Conservation (phyloP, 2,113 vertebrate genomes). For the Solenodon paradoxus region DNA sequence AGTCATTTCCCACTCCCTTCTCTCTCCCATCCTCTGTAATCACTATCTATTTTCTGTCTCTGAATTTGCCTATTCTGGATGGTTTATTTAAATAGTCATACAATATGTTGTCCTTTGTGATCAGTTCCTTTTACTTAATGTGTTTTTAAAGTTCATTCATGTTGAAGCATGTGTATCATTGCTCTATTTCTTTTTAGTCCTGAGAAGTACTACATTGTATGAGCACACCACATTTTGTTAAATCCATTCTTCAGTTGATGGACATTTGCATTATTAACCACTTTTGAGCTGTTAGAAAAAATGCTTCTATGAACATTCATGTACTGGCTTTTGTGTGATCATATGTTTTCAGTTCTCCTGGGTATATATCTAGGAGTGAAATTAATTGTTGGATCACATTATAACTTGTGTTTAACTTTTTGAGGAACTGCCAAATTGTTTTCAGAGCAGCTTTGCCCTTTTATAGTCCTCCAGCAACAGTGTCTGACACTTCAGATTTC, state of each 20-base stretch:
- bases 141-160: constrained; percentile 27
- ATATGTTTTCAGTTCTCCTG: neutral
- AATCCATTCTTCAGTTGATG: neutral
- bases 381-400: neutral
- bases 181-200: constrained; percentile 15
- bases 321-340: neutral
- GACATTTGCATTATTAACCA: too few relatives aligned
- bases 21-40: neutral
- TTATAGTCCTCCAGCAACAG: neutral
- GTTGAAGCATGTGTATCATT: neutral
- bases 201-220: neutral
- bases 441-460: neutral
- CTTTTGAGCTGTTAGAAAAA: neutral
- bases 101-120: neutral
- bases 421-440: neutral
- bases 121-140: neutral
- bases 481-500: neutral
- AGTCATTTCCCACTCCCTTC: neutral
- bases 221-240: neutral
- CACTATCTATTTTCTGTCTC: constrained; percentile 36
- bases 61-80: neutral
- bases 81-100: constrained; percentile 33
- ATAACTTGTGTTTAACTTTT: constrained; percentile 19
- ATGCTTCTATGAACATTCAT: neutral
- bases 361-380: neutral